Evolutionary conservation across 64 coral and sea anemone genomes (phyloP), one percentile per base, ranked within the genome.

Genomic region (Actinia equina): DNA sequence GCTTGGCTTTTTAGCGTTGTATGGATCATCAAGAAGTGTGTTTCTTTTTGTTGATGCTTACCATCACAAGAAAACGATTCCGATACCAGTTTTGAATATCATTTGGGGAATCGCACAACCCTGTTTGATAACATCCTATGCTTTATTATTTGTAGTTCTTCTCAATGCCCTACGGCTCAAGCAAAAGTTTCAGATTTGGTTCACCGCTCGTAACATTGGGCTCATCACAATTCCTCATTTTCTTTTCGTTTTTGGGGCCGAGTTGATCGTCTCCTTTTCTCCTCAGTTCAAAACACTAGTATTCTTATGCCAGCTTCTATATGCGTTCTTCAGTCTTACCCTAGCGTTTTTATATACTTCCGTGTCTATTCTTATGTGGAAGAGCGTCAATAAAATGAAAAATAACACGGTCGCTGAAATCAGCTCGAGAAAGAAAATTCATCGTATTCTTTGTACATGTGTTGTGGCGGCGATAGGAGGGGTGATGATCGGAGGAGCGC

Each of bases 21-120:
- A 87, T 52, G 90, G 90, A 0, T 53, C 52, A 17, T 55, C 90
- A 59, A 82, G 85, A 23, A 51, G 90, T 9, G 3, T 91, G 3
- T 87, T 87, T 52, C 54, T 91, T 16, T 65, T 84, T 17, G 41
- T 91, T 10, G 90, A 91, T 58, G 90, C 90, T 19, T 91, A 91
- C n/a, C 76, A 83, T 64, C 86, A 85, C n/a, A 91, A 82, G 22
- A 82, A 81, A 16, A 44, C 59, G 6, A 10, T 91, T 23, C 85
- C 57, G 11, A 12, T 57, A 10, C 30, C 61, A 8, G 77, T 91
- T 27, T 30, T 69, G 58, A 91, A 87, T 58, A 11, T 91, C 37
- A 52, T 91, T 14, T 91, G 84, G 90, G 90, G 77, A 46, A 82
- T 91, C 70, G 90, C 42, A 11, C 90, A 91, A 25, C 90, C 90